Base-by-base conservation (phyloP, 2,113 vertebrate species). In the Onychostruthus taczanowskii region DNA sequence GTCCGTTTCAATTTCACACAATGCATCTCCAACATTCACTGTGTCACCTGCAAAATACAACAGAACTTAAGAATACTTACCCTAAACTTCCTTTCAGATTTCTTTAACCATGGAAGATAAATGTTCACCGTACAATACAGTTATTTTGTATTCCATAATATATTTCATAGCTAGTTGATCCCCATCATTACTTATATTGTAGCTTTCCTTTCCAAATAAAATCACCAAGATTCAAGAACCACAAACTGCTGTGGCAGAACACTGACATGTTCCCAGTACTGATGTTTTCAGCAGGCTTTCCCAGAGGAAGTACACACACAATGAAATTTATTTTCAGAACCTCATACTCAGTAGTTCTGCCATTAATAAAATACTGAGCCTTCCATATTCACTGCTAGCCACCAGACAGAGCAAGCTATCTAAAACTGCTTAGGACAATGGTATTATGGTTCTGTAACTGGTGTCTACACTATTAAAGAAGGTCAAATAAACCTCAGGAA, bases 1-100 rank as follows among this genome's bases (percentile, higher is more conserved):
- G 98, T 99, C 99, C 0, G 99, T 99, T 98, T 99, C 99, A 39
- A 99, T 99, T 95, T 99, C 99, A 97, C 99, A 99, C 56, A 99
- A 95, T 3, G 98, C 98, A 90, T 99, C 99, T 31, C 99, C 99
- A 69, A 94, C 97, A 82, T 96, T 98, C 90, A 99, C 99, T 5
- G 93, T 76, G 73, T 99, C 99, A 96, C 99, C 99, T 99, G 97
- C 27, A 97, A 98, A 95, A 96, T 33, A 96, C 68, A 87, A 93
- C 47, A 75, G 27, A 82, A 85, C 16, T 88, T 87, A 22, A 85
- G 33, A 46, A 86, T 12, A 37, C 22, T 59, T 63, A 67, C 3
- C 23, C 33, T 76, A 44, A 63, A 19, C 7, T 46, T 80, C 44
- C 37, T 78, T 86, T 78, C 26, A 61, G 23, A 52, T 68, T n/a